These are phyloP conservation scores for Cebidichthys violaceus DNA, from an alignment of 2,113 vertebrate species.

Conservation along the genomic window DNA sequence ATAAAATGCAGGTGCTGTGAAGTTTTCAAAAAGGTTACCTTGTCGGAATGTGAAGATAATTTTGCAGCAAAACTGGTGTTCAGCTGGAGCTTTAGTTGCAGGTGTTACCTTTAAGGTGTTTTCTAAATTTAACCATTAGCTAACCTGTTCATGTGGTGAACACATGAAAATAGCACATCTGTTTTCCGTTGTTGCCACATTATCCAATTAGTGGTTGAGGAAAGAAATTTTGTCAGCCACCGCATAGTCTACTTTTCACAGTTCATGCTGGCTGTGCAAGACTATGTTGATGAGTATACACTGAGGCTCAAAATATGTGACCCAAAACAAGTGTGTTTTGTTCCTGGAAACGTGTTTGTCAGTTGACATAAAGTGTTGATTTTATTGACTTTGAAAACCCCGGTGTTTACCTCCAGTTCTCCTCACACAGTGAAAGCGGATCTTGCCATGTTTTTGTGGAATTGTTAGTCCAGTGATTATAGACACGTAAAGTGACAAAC, in stretches of 20 bases:
- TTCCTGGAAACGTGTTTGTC: constrained; percentile 61
- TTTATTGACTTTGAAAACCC: constrained; percentile 59
- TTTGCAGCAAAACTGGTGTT: background rate
- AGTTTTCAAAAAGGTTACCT: background rate
- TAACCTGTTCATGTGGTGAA: constrained; percentile 37
- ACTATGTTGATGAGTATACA: constrained; percentile 35
- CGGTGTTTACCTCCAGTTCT: constrained; percentile 46
- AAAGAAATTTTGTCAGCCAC: constrained; percentile 22
- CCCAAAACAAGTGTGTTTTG: constrained; percentile 61
- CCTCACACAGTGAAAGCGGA: constrained; percentile 23
- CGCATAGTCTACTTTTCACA: constrained; percentile 18
- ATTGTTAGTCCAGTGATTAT: constrained; percentile 60
- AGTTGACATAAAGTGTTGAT: constrained; percentile 37
- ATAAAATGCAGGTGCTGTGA: background rate
- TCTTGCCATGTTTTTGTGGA: constrained; percentile 47
- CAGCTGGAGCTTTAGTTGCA: background rate
- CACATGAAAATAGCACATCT: constrained; percentile 48
- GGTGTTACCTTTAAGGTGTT: constrained; percentile 33
- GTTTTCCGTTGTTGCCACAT: constrained; percentile 51
- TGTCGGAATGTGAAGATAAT: background rate
- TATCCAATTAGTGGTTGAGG: constrained; percentile 63
- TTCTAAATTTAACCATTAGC: constrained; percentile 37
- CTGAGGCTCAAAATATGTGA: constrained; percentile 38
- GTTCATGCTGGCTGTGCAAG: constrained; percentile 7
- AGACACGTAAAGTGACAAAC: constrained; percentile 53